These are phyloP conservation scores for Smittia sp. DNA, from an alignment of 2,888 invertebrate species.

Conservation along the genomic window DNA sequence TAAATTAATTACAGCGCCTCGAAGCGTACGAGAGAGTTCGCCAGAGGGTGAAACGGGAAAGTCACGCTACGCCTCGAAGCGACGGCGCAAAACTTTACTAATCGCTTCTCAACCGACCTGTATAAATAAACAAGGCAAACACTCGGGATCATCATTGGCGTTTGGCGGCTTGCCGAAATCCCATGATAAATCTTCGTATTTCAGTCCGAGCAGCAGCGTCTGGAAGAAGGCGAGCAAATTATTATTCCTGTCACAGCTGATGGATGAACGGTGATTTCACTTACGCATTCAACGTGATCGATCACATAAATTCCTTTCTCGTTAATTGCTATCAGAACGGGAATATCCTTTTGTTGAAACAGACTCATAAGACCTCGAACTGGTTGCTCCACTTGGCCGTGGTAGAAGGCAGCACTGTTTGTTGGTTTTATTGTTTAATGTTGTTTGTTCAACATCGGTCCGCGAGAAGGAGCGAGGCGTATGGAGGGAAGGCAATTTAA, in stretches of 20 bases:
- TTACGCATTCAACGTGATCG: slow-evolving; percentile 79
- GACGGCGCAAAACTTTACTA: background rate
- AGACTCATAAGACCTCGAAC: slow-evolving; percentile 80
- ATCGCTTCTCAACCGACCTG: slow-evolving; percentile 55
- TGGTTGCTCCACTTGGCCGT: slow-evolving; percentile 92
- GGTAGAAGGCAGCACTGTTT: slow-evolving; percentile 84
- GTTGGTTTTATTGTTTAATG: background rate
- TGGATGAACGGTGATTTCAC: slow-evolving; percentile 49
- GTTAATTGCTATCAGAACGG: slow-evolving; percentile 86
- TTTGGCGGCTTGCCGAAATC: slow-evolving; percentile 85
- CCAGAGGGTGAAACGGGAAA: background rate
- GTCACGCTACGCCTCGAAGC: background rate
- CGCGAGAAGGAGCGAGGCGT: background rate
- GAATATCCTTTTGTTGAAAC: slow-evolving; percentile 81
- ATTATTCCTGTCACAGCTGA: background rate
- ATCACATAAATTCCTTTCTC: slow-evolving; percentile 80
- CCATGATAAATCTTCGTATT: slow-evolving; percentile 89
- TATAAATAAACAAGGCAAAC: slow-evolving; percentile 86
- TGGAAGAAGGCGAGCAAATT: slow-evolving; percentile 50
- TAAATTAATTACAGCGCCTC: slow-evolving; percentile 6
- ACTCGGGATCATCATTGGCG: slow-evolving; percentile 75
- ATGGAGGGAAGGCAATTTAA: slow-evolving; percentile 32
- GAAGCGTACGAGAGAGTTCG: background rate
- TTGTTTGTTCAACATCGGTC: background rate
- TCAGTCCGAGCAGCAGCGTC: slow-evolving; percentile 79